Evolutionary conservation across 2,113 vertebrate genomes (phyloP), one percentile per base, ranked within the genome.

Genomic region (Ciconia stormi): DNA sequence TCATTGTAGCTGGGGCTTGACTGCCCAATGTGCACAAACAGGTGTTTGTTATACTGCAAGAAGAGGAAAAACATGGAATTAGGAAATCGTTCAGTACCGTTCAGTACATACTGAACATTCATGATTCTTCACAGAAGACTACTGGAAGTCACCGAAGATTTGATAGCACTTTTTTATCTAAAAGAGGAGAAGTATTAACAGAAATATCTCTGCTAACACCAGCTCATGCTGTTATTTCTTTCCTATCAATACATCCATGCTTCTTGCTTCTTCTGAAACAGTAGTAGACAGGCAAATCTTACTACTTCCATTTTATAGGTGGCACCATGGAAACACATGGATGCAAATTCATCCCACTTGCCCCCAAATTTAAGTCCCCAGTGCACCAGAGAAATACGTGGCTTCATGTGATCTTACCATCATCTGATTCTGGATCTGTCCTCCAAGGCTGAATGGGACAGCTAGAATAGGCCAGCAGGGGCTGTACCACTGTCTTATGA

Each of bases 1-100:
- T 99, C 99, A 26, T 94, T 99, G 97, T 98, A 99, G 96, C 98
- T 98, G 44, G 99, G 99, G 97, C 99, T 99, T 40, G 99, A 99
- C 98, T 99, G 99, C 94, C 98, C 99, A 18, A 99, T 99, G 96
- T 99, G 99, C 80, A 99, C 99, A 82, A 99, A 99, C 94, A 99
- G 98, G 96, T 99, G 99, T 92, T 99, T 99, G 97, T 99, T 99
- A 93, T 99, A 99, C 99, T 99, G 98, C 52, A 94, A 90, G 69
- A 92, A 74, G 88, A 97, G 89, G 56, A 55, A 44, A 94, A 82
- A 91, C 27, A 87, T 3, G 74, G 47, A 32, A 63, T 96, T 77
- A 94, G 50, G 46, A 89, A 73, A 46, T 65, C 17, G 4, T 52
- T 56, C 62, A 20, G 16, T 42, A 71, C 34, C 34, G 12, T 73